Base-by-base conservation (phyloP, 2,797 vertebrate species). In the Sphenopsis melanotis region DNA sequence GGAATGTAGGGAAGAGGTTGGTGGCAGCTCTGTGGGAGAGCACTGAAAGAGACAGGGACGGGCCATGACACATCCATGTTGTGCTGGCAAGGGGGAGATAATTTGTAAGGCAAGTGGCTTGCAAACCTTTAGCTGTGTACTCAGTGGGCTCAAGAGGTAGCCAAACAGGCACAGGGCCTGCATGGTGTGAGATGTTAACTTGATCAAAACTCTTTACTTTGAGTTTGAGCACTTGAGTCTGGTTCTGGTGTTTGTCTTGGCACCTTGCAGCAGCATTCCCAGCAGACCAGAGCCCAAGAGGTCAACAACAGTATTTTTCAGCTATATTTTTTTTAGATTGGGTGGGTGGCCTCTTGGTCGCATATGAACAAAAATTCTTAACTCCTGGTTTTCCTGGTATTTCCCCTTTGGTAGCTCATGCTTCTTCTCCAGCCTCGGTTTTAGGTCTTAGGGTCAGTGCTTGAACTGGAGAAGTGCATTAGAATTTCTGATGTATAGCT, bases 181-280 rank as follows among this genome's bases (percentile, higher is more conserved):
- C 59, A 11, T 0, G 0, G 20, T 2, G 0, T 59, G 61, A 37
- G 16, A 59, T 49, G 18, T 66, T 83, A 49, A 77, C n/a, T 9
- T 49, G 29, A 74, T 44, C 37, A 78, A 55, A 60, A 70, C 8
- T 34, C 21, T 53, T 32, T 77, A 27, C 27, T 17, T 52, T 23
- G 34, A 74, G 20, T 44, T 15, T 59, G 52, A 37, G 52, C 49
- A 29, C 37, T 74, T 50, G 19, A 72, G 30, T n/a, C 50, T 36
- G 32, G 11, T 83, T 46, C 49, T 83, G 50, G 18, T 80, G 64
- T 68, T 69, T 39, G 27, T 77, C 12, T 19, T 75, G 53, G 55
- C 56, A 34, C 19, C 30, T 57, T 71, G 57, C 32, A 68, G 57
- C 59, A 61, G 47, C 17, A 55, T 65, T 63, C 10, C 65, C 50